Evolutionary conservation across 2,888 invertebrate species (phyloP).

Genomic region (Masnerella sp.): DNA sequence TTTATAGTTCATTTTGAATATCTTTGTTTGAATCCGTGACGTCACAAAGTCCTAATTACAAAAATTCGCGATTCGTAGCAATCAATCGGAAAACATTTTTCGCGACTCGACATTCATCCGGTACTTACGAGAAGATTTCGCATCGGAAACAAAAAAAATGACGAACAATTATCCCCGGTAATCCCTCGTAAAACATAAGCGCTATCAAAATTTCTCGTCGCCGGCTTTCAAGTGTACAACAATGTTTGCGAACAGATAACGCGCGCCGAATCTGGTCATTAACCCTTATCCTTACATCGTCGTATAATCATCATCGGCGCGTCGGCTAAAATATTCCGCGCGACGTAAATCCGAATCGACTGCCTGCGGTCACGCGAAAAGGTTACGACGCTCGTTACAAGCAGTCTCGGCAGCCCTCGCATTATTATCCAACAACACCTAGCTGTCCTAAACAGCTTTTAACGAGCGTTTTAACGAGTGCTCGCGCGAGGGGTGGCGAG

Average conservation of each 20-base stretch:
- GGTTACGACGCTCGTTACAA: constrained; percentile 61
- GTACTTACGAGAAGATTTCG: too few species aligned
- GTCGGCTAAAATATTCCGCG: constrained; percentile 31
- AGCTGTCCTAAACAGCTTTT: constrained; percentile 62
- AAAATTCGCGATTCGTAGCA: too few species aligned
- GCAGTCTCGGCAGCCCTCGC: constrained; percentile 56
- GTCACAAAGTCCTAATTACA: too few species aligned
- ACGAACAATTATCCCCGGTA: too few species aligned
- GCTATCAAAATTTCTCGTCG: constrained; percentile 6
- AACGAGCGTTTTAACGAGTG: constrained; percentile 60
- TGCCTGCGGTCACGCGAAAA: constrained; percentile 59
- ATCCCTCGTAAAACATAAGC: constrained; percentile 11
- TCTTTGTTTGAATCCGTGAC: too few species aligned
- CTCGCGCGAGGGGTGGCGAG: constrained; percentile 52
- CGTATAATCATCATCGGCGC: constrained; percentile 27
- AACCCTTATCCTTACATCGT: constrained; percentile 38
- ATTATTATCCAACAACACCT: constrained; percentile 62
- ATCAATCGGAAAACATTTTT: too few species aligned
- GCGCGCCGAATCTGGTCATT: constrained; percentile 20
- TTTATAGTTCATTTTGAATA: too few species aligned
- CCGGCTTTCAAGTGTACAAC: constrained; percentile 11
- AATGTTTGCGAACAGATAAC: constrained; percentile 31
- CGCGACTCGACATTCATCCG: too few species aligned
- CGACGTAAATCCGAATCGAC: constrained; percentile 52
- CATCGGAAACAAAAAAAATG: too few species aligned